These are phyloP conservation scores for Calliopum simillimum DNA, from an alignment of 2,888 invertebrate species.

Conservation along the genomic window DNA sequence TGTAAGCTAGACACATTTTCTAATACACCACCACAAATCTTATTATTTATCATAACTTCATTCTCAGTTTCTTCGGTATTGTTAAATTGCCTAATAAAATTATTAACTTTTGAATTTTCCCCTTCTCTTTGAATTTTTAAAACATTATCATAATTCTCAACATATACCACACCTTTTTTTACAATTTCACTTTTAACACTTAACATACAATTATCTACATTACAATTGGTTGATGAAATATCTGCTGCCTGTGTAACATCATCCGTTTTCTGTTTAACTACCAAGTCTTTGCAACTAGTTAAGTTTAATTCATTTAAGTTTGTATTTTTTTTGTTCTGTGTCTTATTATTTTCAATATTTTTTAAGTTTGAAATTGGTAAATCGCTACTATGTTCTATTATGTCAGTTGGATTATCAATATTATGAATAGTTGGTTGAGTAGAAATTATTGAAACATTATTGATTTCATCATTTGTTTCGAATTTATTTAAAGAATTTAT, in stretches of 20 bases:
- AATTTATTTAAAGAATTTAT: conserved; percentile 27
- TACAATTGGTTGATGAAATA: conserved; percentile 49
- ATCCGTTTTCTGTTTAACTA: conserved; percentile 1
- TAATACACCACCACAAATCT: too few relatives aligned
- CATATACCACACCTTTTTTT: too few relatives aligned
- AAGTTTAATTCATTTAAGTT: too few relatives aligned
- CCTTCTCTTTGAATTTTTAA: too few relatives aligned
- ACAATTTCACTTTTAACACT: too few relatives aligned
- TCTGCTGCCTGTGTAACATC: conserved; percentile 33
- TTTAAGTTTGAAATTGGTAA: background rate
- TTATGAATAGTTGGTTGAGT: conserved; percentile 40
- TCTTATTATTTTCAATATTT: conserved; percentile 17
- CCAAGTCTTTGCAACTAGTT: too few relatives aligned
- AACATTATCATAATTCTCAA: too few relatives aligned
- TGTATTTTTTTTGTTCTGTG: background rate
- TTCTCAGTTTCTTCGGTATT: too few relatives aligned
- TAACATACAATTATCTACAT: conserved; percentile 3
- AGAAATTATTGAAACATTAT: conserved; percentile 37
- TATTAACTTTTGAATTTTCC: too few relatives aligned
- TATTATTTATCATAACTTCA: too few relatives aligned
- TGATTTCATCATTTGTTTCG: background rate
- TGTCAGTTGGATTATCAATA: conserved; percentile 11
- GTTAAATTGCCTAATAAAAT: too few relatives aligned
- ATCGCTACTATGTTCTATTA: background rate
- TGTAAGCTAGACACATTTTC: too few relatives aligned